These are phyloP conservation scores for Magallana nippona DNA, from an alignment of 2,888 invertebrate genomes.

Conservation along the genomic window DNA sequence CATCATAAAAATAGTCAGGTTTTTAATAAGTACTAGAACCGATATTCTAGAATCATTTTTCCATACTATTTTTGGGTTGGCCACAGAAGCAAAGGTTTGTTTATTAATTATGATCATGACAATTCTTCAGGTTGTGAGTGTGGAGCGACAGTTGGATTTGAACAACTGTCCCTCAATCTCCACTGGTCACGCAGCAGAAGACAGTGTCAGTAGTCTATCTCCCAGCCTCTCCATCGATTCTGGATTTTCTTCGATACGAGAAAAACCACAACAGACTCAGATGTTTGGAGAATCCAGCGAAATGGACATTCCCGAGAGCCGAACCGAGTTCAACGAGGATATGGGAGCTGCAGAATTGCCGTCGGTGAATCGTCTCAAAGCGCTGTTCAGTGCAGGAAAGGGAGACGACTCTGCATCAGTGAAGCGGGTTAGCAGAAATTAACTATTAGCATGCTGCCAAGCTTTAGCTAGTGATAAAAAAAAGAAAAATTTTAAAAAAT, in stretches of 20 bases:
- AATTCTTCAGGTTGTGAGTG: not conserved
- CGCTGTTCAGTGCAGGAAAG: conserved; percentile 65
- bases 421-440: conserved; percentile 64
- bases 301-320: conserved; percentile 71
- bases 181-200: conserved; percentile 39
- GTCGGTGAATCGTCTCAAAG: conserved; percentile 73
- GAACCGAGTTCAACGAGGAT: conserved; percentile 70
- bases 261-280: conserved; percentile 53
- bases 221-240: conserved; percentile 62
- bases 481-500: not conserved
- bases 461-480: conserved; percentile 3
- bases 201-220: conserved; percentile 53
- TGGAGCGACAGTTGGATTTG: conserved; percentile 32
- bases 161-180: conserved; percentile 37
- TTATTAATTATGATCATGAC: too few species aligned
- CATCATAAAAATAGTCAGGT: too few species aligned
- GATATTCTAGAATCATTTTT: too few species aligned
- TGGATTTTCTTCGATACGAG: conserved; percentile 55
- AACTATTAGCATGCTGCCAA: conserved; percentile 35
- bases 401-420: conserved; percentile 58
- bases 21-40: too few species aligned
- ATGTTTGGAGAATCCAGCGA: conserved; percentile 65
- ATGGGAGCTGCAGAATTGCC: conserved; percentile 67
- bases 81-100: too few species aligned
- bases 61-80: too few species aligned